Percentiles rank a stretch among this genome's conserved stretches.
These are phyloP conservation scores for Anadara kagoshimensis DNA, from an alignment of 1,140 invertebrate species.

Conservation along the genomic window DNA sequence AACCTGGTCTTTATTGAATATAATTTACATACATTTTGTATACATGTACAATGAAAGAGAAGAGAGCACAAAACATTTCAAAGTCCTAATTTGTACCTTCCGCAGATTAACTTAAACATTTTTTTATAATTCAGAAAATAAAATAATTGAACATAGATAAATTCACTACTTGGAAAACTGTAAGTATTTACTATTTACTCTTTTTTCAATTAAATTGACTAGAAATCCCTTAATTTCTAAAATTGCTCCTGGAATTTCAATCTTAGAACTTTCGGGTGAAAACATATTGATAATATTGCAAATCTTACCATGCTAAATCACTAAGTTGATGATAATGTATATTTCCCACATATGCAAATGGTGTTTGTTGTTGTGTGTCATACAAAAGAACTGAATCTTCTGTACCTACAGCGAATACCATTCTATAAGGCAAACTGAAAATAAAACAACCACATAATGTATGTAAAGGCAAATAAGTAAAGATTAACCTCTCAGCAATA, in stretches of 20 bases:
- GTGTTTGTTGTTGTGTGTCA: conserved; percentile 91
- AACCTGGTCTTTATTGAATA: too few species aligned
- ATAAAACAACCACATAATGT: conserved; percentile 1
- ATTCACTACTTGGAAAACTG: too few species aligned
- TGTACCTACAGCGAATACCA: conserved; percentile 93
- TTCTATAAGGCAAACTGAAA: conserved; percentile 85
- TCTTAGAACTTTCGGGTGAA: not conserved
- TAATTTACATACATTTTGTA: too few species aligned
- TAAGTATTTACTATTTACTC: not conserved
- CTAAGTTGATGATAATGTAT: conserved; percentile 96
- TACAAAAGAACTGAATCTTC: conserved; percentile 90
- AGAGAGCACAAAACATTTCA: too few species aligned
- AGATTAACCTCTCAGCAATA: too few species aligned
- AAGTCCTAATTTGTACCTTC: too few species aligned
- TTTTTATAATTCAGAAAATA: too few species aligned
- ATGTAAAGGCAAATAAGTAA: not conserved
- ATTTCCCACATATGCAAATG: conserved; percentile 90
- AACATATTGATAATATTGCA: not conserved
- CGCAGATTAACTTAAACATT: too few species aligned
- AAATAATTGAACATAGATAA: too few species aligned
- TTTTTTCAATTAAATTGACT: not conserved
- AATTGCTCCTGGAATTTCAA: not conserved
- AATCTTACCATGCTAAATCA: conserved; percentile 88
- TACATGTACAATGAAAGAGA: too few species aligned
- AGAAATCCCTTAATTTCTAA: not conserved